phyloP scores from a whole-genome alignment of 2,113 vertebrate genomes.

The Cyprinus carpio region DNA sequence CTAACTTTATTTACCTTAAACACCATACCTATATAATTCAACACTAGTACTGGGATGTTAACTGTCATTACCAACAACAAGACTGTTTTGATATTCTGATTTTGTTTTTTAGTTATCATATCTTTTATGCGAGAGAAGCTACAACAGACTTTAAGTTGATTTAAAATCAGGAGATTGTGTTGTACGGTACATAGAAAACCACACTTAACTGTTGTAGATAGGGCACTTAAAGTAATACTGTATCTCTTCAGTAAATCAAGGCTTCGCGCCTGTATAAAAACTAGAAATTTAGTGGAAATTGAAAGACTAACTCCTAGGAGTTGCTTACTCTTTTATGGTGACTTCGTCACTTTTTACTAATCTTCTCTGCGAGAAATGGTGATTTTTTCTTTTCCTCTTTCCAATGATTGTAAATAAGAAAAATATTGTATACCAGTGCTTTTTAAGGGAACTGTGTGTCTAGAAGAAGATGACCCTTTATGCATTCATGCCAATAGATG shows the following conservation, averaged over 20 bases:
- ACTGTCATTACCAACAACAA: conserved; percentile 47
- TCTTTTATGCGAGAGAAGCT: conserved; percentile 83
- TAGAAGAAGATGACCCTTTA: conserved; percentile 52
- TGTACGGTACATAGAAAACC: conserved; percentile 74
- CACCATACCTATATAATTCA: conserved; percentile 63
- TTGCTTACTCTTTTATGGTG: conserved; percentile 99
- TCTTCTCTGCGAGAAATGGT: conserved; percentile 99
- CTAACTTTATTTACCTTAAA: conserved; percentile 58
- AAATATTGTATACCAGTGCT: conserved; percentile 91
- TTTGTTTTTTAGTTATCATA: conserved; percentile 81
- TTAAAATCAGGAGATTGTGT: conserved; percentile 40
- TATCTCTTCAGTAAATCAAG: conserved; percentile 81
- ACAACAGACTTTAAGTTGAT: conserved; percentile 68
- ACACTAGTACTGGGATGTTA: conserved; percentile 73
- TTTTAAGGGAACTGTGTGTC: conserved; percentile 75
- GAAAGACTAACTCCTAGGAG: conserved; percentile 99
- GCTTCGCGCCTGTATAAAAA: conserved; percentile 87
- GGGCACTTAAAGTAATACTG: conserved; percentile 75
- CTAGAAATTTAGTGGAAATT: conserved; percentile 97
- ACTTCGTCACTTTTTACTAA: conserved; percentile 99
- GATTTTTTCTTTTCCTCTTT: conserved; percentile 81
- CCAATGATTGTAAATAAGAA: conserved; percentile 92
- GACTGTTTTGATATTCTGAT: conserved; percentile 60
- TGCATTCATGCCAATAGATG: conserved; percentile 56
- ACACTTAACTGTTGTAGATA: conserved; percentile 78